A percentile compares a stretch with the other conserved stretches of the same genome.
phyloP scores from a whole-genome alignment of 1,140 invertebrate species.

The Maconellicoccus hirsutus region DNA sequence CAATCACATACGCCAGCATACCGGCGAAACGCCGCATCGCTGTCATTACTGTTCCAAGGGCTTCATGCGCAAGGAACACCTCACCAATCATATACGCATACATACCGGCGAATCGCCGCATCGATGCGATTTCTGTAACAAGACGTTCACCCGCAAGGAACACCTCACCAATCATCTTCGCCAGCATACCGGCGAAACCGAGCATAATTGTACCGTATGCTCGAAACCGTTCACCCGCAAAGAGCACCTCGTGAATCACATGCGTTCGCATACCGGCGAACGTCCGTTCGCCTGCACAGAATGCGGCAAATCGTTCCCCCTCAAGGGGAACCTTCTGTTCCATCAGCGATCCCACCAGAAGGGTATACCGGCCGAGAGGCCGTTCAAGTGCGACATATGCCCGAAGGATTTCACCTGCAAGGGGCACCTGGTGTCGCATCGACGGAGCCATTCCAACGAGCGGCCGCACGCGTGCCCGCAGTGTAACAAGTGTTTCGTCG shows the following conservation, averaged over 20 bases:
- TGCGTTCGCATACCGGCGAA: constrained; percentile 57
- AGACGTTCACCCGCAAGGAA: constrained; percentile 67
- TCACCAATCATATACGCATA: constrained; percentile 24
- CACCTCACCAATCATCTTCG: constrained; percentile 63
- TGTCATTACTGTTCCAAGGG: constrained; percentile 56
- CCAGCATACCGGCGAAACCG: constrained; percentile 81
- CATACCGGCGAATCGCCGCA: constrained; percentile 23
- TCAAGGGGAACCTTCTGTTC: constrained; percentile 27
- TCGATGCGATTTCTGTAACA: constrained; percentile 45
- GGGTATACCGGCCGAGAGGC: constrained; percentile 67
- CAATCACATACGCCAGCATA: constrained; percentile 65
- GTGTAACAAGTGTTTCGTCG: constrained; percentile 65
- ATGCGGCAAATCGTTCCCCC: constrained; percentile 26
- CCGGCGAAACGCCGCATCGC: constrained; percentile 59
- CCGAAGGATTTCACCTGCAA: constrained; percentile 51
- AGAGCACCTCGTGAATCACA: constrained; percentile 76
- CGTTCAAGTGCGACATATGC: constrained; percentile 50
- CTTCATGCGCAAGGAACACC: constrained; percentile 55
- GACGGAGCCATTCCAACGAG: constrained; percentile 54
- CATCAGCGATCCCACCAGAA: constrained; percentile 89
- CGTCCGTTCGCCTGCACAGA: constrained; percentile 52
- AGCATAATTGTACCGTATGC: constrained; percentile 69
- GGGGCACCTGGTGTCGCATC: constrained; percentile 53
- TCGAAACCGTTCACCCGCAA: constrained; percentile 84
- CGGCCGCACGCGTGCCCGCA: constrained; percentile 62